Evolutionary conservation across 2,888 invertebrate genomes (phyloP), one percentile per base, ranked within the genome.

Genomic region (Eurois occulta): DNA sequence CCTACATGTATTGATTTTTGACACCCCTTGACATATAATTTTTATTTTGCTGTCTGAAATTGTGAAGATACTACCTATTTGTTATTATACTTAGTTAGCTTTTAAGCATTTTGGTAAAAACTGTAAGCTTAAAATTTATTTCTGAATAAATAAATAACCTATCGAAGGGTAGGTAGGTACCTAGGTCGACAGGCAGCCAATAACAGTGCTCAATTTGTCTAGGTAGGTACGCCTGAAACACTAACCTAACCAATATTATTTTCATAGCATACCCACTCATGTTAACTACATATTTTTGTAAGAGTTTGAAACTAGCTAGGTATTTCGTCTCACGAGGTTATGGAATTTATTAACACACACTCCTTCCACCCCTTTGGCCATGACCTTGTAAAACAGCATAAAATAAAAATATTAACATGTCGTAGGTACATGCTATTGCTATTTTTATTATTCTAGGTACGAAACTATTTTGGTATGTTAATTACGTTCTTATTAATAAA

Each of bases 371-470:
- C 52, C n/a, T 32, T 21, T n/a, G 60, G 38, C 85, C 80, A 28
- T 55, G 81, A 55, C 81, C 81, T 78, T 83, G 32, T 24, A 8
- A 41, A 62, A 71, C 55, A 58, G 16, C 67, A 55, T 81, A 41
- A 32, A 58, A 60, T 71, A 46, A 21, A 69, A 84, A 66, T 75
- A 81, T 81, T 79, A 46, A 60, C 69, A 70, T 73, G 24, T 48
- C 68, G 16, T 41, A 80, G 5, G 5, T 38, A 35, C 68, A 78
- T 69, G 80, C 65, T 60, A 66, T 41, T 43, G 65, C 66, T 73
- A 68, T 81, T 71, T 78, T 41, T 68, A 62, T 78, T 72, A 68
- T 67, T 78, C 66, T 41, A 75, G 18, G 48, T 74, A 73, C 46
- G 38, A 75, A 81, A 43, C 35, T 58, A 46, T 66, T 43, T 41